These are phyloP conservation scores for Halocynthia aurantium DNA, from an alignment of 23 tunicate species.

Conservation along the genomic window DNA sequence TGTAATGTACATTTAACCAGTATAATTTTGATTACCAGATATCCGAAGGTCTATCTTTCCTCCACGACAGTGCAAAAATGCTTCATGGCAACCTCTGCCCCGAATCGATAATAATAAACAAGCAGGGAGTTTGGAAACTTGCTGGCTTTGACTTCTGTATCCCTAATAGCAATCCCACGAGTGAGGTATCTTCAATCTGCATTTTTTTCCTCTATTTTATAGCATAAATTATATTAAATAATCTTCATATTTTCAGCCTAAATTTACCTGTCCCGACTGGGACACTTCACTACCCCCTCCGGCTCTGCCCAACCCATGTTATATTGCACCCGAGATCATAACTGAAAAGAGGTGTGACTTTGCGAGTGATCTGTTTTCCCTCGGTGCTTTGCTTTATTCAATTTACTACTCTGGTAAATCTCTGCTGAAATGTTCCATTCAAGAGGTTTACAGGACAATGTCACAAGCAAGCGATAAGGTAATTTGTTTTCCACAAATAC, in stretches of 20 bases:
- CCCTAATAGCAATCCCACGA: constrained; percentile 15
- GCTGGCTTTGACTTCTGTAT: constrained; percentile 82
- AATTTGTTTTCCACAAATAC: neutral
- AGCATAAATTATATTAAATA: no score
- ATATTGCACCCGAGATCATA: constrained; percentile 88
- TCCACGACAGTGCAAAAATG: constrained; percentile 83
- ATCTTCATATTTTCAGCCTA: constrained; percentile 31
- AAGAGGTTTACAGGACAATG: constrained; percentile 57
- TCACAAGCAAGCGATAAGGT: constrained; percentile 55
- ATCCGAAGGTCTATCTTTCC: constrained; percentile 70
- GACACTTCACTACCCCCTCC: constrained; percentile 54
- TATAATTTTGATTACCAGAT: constrained; percentile 20
- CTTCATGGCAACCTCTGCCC: constrained; percentile 89
- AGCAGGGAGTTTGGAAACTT: constrained; percentile 85
- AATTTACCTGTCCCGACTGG: constrained; percentile 62
- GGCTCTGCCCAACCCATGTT: constrained; percentile 66
- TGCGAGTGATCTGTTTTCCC: constrained; percentile 75
- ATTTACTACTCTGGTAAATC: constrained; percentile 67
- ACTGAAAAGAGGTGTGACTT: constrained; percentile 51
- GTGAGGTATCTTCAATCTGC: constrained; percentile 5
- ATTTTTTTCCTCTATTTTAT: no score
- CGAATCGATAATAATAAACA: constrained; percentile 57
- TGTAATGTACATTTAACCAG: no score
- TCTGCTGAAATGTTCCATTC: constrained; percentile 24
- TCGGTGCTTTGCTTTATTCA: constrained; percentile 80